Base-by-base conservation (phyloP, 2,113 vertebrate genomes). In the Macrotus californicus region DNA sequence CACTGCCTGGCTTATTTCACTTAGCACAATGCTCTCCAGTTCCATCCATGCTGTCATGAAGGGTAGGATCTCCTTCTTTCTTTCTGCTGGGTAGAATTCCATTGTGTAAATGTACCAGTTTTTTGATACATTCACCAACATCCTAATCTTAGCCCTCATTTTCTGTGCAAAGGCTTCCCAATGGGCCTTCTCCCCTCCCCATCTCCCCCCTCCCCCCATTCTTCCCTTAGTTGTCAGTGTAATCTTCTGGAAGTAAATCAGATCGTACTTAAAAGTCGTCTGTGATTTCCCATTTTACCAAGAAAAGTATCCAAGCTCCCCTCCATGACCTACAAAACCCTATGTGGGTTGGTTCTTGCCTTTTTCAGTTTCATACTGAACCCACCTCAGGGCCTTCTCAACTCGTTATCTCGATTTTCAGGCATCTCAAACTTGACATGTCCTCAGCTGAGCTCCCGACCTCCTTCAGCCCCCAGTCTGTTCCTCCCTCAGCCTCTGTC, bases 141-240 rank as follows among this genome's bases (percentile, higher is more conserved):
- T 61, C 24, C 59, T 18, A 6, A 19, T 31, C 36, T 7, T 34
- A 48, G 66, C 10, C 61, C 22, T 22, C 12, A 5, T 41, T 34
- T 15, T 54, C 34, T 5, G 18, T 67, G 56, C 11, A 52, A 19
- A 80, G 54, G 18, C 16, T 34, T 85, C 39, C 14, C 14, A 0
- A 0, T 0, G 36, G 81, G 29, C 22, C 80, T 59, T 50, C 52
- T 50, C 11, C 0, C 15, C 3, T 31, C 41, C 13, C 6, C 15
- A 2, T 31, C 41, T 10, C 6, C 4, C 16, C 22, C 4, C 4
- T 26, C 6, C 39, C 13, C 3, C 22, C 41, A 1, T 10, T 31
- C 77, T 52, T 34, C 36, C 56, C 48, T n/a, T 39, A 4, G 31
- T 26, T 46, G 29, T 48, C 87, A 21, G n/a, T 26, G 18, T 10